Evolutionary conservation across 2,113 vertebrate genomes (phyloP), one percentile per base, ranked within the genome.

Genomic region (pig (Sus scrofa)): DNA sequence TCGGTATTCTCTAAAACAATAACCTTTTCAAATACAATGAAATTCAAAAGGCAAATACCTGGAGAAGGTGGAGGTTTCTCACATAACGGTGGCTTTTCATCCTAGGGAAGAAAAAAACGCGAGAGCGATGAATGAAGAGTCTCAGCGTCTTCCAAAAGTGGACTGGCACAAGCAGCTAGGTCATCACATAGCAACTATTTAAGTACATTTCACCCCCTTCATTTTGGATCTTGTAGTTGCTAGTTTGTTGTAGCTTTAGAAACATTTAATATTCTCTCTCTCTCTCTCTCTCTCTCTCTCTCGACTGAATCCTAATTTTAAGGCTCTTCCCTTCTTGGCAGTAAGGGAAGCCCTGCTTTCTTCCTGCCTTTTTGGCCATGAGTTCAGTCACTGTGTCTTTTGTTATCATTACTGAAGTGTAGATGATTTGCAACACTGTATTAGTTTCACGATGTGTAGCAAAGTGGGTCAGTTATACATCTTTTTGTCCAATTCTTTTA

Each of bases 21-120:
- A 82, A 34, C 20, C 11, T 88, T 26, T 68, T 37, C 65, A 71
- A 27, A n/a, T 32, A 67, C 6, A 71, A 86, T 27, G n/a, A 92
- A 56, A 68, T 34, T 60, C 77, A 39, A 95, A 93, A 94, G 78
- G 34, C 71, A 78, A 37, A 39, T 99, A 99, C 99, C 99, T 99
- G 99, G 98, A 62, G 98, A 98, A 32, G 96, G 98, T 1, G 98
- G 97, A 68, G 98, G 98, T 86, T 98, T 98, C 56, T 91, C 95
- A 91, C 79, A 0, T 26, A 97, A 14, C 1, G 83, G 89, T 27
- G 86, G 3, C 50, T 98, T 97, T 89, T 95, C 83, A 82, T 96
- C 98, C 99, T 99, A 93, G 24, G 71, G 75, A 96, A 97, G 60
- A 98, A 97, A 98, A 52, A 71, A 67, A 63, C 32, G 62, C 62